Percentiles rank a stretch among this genome's conserved stretches.
These are phyloP conservation scores for Puffinus mauretanicus DNA, from an alignment of 2,113 vertebrate genomes.

Conservation along the genomic window DNA sequence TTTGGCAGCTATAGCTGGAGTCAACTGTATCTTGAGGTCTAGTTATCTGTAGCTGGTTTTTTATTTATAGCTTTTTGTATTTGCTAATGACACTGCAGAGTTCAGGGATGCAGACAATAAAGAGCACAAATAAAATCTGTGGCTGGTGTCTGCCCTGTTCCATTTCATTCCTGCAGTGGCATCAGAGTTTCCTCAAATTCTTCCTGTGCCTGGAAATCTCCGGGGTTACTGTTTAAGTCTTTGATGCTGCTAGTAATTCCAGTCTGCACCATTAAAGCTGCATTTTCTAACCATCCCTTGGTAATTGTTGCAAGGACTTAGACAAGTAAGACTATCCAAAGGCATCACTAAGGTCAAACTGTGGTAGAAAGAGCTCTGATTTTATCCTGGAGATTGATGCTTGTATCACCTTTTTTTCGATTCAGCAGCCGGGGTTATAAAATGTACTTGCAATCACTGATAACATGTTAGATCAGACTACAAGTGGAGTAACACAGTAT, in stretches of 20 bases:
- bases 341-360: conserved; percentile 79
- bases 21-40: neutral
- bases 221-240: neutral
- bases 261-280: conserved; percentile 61
- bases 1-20: neutral
- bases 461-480: conserved; percentile 68
- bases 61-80: neutral
- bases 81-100: neutral
- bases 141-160: neutral
- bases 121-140: neutral
- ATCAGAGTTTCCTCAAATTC: conserved; percentile 25
- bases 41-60: neutral
- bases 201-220: conserved; percentile 22
- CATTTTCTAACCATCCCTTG: conserved; percentile 67
- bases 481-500: conserved; percentile 50
- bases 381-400: conserved; percentile 84
- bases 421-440: conserved; percentile 77
- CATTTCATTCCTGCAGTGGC: neutral
- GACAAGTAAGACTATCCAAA: conserved; percentile 77
- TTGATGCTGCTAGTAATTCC: conserved; percentile 67
- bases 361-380: conserved; percentile 74
- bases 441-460: conserved; percentile 74
- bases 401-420: conserved; percentile 78
- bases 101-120: neutral
- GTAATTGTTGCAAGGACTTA: conserved; percentile 73